phyloP scores from a whole-genome alignment of 1,140 invertebrate species.

The Drepana arcuata region DNA sequence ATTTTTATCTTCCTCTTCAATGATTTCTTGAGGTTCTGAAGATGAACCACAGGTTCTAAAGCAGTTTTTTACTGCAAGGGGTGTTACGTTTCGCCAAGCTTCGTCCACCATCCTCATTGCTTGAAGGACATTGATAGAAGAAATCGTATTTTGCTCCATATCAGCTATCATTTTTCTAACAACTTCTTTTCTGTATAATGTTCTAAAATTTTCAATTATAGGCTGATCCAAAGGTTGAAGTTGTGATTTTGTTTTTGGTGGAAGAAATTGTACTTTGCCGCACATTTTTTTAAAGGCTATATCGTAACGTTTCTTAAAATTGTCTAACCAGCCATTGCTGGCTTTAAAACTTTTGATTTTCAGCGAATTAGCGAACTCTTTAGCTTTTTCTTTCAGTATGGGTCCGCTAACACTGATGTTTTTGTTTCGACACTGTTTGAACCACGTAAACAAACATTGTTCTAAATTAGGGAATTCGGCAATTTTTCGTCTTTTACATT shows the following conservation, averaged over 20 bases:
- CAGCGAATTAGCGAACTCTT: slow-evolving; percentile 30
- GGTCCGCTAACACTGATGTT: slow-evolving; percentile 31
- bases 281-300: slow-evolving; percentile 31
- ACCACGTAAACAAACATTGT: slow-evolving; percentile 60
- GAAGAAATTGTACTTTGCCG: slow-evolving; percentile 10
- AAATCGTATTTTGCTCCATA: slow-evolving; percentile 9
- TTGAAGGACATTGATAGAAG: slow-evolving; percentile 6
- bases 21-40: slow-evolving; percentile 9
- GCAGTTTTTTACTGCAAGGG: slow-evolving; percentile 5
- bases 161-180: not conserved
- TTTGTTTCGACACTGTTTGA: slow-evolving; percentile 30
- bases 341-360: slow-evolving; percentile 30
- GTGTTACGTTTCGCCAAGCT: slow-evolving; percentile 6
- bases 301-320: slow-evolving; percentile 34
- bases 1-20: slow-evolving; percentile 11
- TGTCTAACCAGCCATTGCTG: slow-evolving; percentile 50
- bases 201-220: slow-evolving; percentile 14
- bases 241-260: slow-evolving; percentile 11
- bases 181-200: slow-evolving; percentile 1
- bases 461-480: slow-evolving; percentile 38
- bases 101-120: slow-evolving; percentile 8
- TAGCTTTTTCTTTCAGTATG: slow-evolving; percentile 36
- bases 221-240: slow-evolving; percentile 9
- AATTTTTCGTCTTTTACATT: not conserved
- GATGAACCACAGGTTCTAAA: slow-evolving; percentile 8